Evolutionary conservation across 1,140 invertebrate species (phyloP).

Genomic region (Brachionus koreanus): DNA sequence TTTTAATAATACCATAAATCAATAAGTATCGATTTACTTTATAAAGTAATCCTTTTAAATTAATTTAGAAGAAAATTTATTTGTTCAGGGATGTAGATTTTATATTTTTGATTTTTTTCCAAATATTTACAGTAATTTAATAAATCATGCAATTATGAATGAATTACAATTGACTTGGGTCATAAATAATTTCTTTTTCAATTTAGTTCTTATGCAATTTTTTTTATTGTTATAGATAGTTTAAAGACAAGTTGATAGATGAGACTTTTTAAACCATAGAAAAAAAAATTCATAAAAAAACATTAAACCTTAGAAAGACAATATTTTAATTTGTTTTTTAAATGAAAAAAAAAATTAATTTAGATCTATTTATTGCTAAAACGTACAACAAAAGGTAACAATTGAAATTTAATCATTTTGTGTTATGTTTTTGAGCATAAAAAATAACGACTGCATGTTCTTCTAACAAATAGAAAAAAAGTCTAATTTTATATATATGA

Average conservation of each 20-base stretch:
- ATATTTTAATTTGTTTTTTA: background rate
- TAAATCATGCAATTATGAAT: background rate
- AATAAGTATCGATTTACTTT: background rate
- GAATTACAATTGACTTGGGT: background rate
- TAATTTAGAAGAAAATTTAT: background rate
- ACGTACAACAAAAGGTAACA: background rate
- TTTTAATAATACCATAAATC: background rate
- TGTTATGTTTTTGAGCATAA: background rate
- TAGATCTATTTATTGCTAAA: background rate
- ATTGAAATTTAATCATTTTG: background rate
- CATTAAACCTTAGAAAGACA: slow-evolving; percentile 2
- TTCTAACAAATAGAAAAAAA: background rate
- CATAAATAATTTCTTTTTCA: background rate
- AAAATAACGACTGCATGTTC: background rate
- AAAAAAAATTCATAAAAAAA: background rate
- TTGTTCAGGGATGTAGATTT: background rate
- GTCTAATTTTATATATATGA: background rate
- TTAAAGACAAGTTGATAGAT: background rate
- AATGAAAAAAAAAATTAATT: background rate
- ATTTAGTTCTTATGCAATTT: background rate
- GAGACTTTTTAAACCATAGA: background rate
- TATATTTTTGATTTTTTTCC: background rate
- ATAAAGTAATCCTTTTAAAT: background rate
- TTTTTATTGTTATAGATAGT: background rate
- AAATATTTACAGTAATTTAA: background rate